Evolutionary conservation across 2,797 vertebrate species (phyloP).

Genomic region (Delichon dasypus): DNA sequence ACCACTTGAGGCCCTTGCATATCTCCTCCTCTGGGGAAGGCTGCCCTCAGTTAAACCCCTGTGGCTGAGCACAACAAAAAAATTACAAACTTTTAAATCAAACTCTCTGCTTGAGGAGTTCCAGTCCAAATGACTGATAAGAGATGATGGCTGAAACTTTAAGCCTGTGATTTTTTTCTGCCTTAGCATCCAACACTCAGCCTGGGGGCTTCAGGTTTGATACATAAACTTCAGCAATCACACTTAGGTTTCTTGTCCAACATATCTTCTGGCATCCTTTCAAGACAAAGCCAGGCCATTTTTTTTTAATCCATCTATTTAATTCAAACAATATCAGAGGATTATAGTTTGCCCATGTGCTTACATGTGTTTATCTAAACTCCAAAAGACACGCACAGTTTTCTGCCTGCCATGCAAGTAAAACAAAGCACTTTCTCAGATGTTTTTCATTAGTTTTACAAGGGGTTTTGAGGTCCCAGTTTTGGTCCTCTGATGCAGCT

Average conservation of each 20-base stretch:
- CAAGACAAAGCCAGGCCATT: background rate
- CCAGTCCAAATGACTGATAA: background rate
- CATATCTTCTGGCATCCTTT: background rate
- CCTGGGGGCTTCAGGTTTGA: background rate
- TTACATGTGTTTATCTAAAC: background rate
- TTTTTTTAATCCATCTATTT: background rate
- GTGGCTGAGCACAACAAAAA: background rate
- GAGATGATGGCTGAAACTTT: background rate
- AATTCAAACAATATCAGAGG: background rate
- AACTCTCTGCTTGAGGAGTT: background rate
- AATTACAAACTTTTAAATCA: background rate
- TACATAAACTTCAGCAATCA: background rate
- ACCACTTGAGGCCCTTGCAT: background rate
- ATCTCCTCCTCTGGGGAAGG: background rate
- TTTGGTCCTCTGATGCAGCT: background rate
- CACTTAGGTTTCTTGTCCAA: background rate
- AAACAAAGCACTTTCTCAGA: background rate
- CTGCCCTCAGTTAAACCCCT: background rate
- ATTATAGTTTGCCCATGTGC: background rate
- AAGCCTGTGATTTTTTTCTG: background rate
- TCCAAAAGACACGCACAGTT: rapidly evolving
- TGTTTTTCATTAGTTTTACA: background rate
- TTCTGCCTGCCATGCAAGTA: background rate
- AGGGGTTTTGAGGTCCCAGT: background rate
- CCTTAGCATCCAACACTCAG: background rate